These are phyloP conservation scores for Myiothlypis coronata DNA, from an alignment of 2,797 vertebrate genomes.

Conservation along the genomic window DNA sequence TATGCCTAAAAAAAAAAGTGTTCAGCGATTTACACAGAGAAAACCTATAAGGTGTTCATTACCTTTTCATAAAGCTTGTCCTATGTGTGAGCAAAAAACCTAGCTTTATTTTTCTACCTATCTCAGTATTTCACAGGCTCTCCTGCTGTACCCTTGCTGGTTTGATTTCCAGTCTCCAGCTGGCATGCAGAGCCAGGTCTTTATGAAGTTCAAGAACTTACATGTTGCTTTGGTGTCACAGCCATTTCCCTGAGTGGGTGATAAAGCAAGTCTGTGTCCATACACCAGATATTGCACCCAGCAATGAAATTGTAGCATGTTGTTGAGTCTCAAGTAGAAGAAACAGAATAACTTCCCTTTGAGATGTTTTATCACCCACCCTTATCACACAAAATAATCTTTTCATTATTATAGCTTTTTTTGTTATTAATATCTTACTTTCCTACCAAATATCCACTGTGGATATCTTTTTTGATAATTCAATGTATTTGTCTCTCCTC, in stretches of 20 bases:
- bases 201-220: background rate
- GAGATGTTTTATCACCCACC: background rate
- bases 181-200: background rate
- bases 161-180: conserved; percentile 24
- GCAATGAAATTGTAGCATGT: background rate
- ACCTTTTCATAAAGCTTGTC: background rate
- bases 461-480: background rate
- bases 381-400: conserved; percentile 2
- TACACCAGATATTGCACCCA: background rate
- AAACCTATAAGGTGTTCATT: background rate
- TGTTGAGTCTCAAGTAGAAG: background rate
- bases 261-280: background rate
- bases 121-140: background rate
- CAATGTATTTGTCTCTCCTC: background rate
- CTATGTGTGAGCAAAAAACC: background rate
- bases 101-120: background rate
- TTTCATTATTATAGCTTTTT: background rate
- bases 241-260: background rate
- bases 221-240: background rate
- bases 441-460: background rate
- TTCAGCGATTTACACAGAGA: background rate
- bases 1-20: background rate
- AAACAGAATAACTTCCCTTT: background rate
- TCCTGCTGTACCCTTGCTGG: background rate
- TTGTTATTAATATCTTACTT: background rate